Evolutionary conservation across 2,113 vertebrate species (phyloP).

Genomic region (Callipepla squamata): DNA sequence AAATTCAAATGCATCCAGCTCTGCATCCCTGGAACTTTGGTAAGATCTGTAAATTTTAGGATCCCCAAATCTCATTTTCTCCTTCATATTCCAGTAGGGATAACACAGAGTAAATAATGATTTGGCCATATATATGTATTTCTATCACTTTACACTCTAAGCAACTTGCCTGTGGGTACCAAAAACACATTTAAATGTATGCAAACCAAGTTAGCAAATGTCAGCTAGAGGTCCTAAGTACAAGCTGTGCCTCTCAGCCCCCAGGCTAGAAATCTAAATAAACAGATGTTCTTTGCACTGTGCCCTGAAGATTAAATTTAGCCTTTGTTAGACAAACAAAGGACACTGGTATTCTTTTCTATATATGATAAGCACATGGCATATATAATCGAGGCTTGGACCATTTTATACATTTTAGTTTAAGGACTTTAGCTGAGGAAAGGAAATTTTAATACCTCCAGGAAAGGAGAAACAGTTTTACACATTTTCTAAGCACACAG

Average conservation of each 20-base stretch:
- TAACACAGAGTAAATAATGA: neutral
- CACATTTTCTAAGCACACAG: neutral
- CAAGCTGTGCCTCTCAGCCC: neutral
- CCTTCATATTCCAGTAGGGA: neutral
- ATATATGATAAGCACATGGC: neutral
- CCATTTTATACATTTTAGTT: neutral
- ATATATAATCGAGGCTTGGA: neutral
- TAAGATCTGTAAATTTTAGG: neutral
- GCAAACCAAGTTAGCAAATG: slow-evolving; percentile 25
- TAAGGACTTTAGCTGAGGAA: neutral
- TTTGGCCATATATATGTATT: neutral
- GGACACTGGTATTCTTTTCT: neutral
- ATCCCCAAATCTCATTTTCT: neutral
- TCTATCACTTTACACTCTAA: neutral
- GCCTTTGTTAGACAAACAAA: slow-evolving; percentile 36
- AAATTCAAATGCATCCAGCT: neutral
- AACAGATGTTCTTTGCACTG: slow-evolving; percentile 51
- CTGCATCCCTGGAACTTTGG: neutral
- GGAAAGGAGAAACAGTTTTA: neutral
- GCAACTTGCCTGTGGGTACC: neutral
- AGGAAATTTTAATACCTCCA: neutral
- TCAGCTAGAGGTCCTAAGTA: slow-evolving; percentile 27
- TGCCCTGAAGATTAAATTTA: slow-evolving; percentile 37
- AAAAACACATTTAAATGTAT: slow-evolving; percentile 24
- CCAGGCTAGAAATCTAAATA: slow-evolving; percentile 19